phyloP scores from a whole-genome alignment of 2,113 vertebrate genomes.

The Xenopus laevis region DNA sequence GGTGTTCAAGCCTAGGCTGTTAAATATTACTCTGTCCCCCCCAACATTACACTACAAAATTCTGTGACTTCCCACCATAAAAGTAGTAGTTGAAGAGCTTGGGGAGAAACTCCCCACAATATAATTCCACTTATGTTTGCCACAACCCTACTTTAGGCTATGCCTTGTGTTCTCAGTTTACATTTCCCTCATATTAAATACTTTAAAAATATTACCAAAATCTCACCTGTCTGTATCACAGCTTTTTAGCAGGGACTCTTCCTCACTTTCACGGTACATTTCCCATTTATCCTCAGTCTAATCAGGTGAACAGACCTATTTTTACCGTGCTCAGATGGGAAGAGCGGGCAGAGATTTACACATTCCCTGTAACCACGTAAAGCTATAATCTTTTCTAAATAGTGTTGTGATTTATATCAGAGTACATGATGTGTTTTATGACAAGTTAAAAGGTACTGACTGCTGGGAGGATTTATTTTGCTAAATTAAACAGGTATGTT shows the following conservation, averaged over 20 bases:
- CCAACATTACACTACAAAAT: no score
- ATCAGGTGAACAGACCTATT: no score
- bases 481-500: constrained; percentile 36
- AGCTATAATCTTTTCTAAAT: constrained; percentile 35
- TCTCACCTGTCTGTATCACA: neutral
- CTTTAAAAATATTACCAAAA: no score
- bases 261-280: constrained; percentile 16
- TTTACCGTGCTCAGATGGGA: neutral
- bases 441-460: constrained; percentile 38
- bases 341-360: constrained; percentile 23
- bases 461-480: constrained; percentile 42
- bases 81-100: no score
- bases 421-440: constrained; percentile 28
- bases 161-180: no score
- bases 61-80: no score
- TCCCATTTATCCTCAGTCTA: neutral
- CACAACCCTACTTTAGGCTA: no score
- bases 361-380: constrained; percentile 18
- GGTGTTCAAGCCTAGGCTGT: no score
- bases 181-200: no score
- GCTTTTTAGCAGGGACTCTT: neutral
- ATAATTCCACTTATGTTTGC: no score
- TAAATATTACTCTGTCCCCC: no score
- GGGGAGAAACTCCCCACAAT: no score
- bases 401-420: constrained; percentile 39